A percentile compares a stretch with the other conserved stretches of the same genome.
Conservation (phyloP, 2,888 invertebrate genomes). For the Listrodromus nycthemerus region DNA sequence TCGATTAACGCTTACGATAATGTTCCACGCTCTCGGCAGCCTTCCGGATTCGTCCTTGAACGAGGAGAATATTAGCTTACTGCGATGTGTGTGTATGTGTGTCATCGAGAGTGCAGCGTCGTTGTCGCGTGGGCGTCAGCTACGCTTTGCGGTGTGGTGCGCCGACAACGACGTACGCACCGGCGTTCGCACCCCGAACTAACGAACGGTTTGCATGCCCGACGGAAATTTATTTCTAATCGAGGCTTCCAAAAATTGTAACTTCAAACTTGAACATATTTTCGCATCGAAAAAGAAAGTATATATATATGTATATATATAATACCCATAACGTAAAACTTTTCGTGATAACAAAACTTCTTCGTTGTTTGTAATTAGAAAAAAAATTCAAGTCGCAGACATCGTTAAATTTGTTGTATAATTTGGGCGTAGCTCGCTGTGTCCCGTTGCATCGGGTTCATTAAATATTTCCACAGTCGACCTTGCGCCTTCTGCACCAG, state of each 20-base stretch:
- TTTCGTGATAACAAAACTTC: not conserved
- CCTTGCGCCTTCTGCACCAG: conserved; percentile 59
- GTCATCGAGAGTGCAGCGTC: conserved; percentile 51
- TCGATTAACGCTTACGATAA: conserved; percentile 15
- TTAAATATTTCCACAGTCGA: conserved; percentile 53
- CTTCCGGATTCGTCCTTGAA: conserved; percentile 46
- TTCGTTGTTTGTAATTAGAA: not conserved
- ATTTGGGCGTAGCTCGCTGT: conserved; percentile 18
- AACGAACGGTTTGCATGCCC: not conserved
- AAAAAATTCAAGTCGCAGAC: not conserved
- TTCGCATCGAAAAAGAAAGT: not conserved
- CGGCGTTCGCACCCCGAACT: conserved; percentile 18
- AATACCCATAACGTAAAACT: not conserved
- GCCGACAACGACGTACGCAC: conserved; percentile 49
- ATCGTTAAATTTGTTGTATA: not conserved
- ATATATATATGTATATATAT: not conserved
- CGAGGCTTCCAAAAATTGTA: not conserved
- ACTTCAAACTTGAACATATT: not conserved
- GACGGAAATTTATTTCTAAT: not conserved
- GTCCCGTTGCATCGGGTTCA: conserved; percentile 35
- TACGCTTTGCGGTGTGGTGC: conserved; percentile 45
- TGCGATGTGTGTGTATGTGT: conserved; percentile 38
- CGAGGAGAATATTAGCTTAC: conserved; percentile 38
- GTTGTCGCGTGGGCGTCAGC: conserved; percentile 69
- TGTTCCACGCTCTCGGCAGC: conserved; percentile 9